Conservation (phyloP, 2,888 invertebrate species). For the Herminia tarsipennalis region DNA sequence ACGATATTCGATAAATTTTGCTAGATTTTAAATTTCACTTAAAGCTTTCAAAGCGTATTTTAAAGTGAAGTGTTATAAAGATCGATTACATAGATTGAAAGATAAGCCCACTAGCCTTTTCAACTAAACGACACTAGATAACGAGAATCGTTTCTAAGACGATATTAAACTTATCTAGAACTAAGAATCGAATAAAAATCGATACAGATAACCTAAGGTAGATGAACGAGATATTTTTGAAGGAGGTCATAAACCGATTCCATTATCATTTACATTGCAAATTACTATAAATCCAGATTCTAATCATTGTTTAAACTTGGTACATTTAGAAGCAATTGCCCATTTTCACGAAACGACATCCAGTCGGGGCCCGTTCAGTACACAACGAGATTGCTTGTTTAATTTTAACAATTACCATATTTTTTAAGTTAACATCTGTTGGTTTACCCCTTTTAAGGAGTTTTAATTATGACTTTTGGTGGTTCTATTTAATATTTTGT, state of each 20-base stretch:
- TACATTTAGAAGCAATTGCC: constrained; percentile 71
- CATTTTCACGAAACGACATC: constrained; percentile 66
- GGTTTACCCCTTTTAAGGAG: constrained; percentile 61
- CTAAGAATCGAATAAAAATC: constrained; percentile 37
- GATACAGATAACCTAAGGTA: constrained; percentile 30
- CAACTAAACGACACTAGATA: constrained; percentile 19
- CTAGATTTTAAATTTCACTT: no score
- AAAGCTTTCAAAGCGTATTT: no score
- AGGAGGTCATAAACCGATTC: constrained; percentile 58
- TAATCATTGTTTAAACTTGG: constrained; percentile 73
- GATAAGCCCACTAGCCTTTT: not conserved
- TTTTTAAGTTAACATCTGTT: constrained; percentile 67
- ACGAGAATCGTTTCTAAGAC: constrained; percentile 17
- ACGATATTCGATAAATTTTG: no score
- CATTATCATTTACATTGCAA: constrained; percentile 70
- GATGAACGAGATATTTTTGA: constrained; percentile 46
- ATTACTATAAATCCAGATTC: constrained; percentile 76
- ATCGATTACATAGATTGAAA: not conserved
- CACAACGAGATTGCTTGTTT: constrained; percentile 73
- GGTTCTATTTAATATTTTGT: constrained; percentile 13
- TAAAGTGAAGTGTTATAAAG: no score
- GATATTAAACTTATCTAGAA: constrained; percentile 23
- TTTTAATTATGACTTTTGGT: constrained; percentile 56
- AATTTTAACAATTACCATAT: constrained; percentile 74
- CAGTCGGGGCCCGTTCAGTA: constrained; percentile 60